Percentiles rank a stretch among this genome's conserved stretches.
Evolutionary conservation across 2,888 invertebrate species (phyloP).

Genomic region (Antitype chi): DNA sequence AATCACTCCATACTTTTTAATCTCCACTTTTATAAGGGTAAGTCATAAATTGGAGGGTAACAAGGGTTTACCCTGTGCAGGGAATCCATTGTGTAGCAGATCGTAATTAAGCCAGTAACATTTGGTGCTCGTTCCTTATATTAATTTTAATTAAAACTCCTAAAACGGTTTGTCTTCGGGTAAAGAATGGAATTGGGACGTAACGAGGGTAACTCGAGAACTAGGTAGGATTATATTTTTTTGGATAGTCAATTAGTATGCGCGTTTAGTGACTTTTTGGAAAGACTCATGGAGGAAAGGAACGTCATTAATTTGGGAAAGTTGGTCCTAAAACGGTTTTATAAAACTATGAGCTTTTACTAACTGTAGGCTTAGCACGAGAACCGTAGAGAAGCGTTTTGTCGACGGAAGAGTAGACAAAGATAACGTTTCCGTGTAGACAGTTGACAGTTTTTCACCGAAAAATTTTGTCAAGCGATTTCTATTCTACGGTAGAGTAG

Average conservation of each 20-base stretch:
- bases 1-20: constrained; percentile 56
- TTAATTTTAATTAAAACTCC: constrained; percentile 68
- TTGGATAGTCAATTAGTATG: constrained; percentile 57
- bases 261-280: constrained; percentile 29
- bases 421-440: too few relatives aligned
- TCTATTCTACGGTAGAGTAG: too few relatives aligned
- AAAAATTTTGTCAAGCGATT: too few relatives aligned
- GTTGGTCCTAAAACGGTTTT: constrained; percentile 15
- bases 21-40: constrained; percentile 61
- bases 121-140: constrained; percentile 65
- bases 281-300: constrained; percentile 31
- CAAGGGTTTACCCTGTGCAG: constrained; percentile 68
- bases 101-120: constrained; percentile 69
- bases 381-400: too few relatives aligned
- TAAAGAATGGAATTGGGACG: constrained; percentile 59
- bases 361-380: too few relatives aligned
- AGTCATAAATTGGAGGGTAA: constrained; percentile 70
- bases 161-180: constrained; percentile 65
- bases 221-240: constrained; percentile 52
- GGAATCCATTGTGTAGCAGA: constrained; percentile 62
- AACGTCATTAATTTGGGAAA: constrained; percentile 41
- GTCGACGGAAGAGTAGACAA: too few relatives aligned
- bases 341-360: constrained; percentile 4
- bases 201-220: constrained; percentile 45
- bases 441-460: too few relatives aligned